Evolutionary conservation across 2,888 invertebrate species (phyloP).

Genomic region (Sturmia bella): DNA sequence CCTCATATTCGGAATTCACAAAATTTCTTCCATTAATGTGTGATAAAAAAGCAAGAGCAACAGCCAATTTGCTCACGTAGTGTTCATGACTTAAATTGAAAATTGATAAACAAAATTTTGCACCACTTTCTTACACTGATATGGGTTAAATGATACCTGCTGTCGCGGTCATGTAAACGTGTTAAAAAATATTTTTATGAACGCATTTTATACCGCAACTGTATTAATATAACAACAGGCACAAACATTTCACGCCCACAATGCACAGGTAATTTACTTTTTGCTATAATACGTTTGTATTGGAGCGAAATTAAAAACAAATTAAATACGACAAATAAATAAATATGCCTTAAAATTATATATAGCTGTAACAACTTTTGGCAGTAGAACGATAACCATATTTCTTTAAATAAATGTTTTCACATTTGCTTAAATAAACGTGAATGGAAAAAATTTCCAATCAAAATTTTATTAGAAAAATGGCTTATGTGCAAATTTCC

Average conservation of each 20-base stretch:
- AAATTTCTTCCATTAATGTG: no score
- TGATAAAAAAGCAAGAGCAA: no score
- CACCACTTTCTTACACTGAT: no score
- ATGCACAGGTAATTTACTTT: neutral
- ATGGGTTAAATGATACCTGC: neutral
- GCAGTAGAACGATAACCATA: conserved; percentile 9
- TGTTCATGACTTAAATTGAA: no score
- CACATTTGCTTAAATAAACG: no score
- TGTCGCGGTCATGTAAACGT: conserved; percentile 51
- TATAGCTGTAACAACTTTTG: conserved; percentile 20
- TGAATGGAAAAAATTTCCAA: neutral
- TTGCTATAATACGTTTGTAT: neutral
- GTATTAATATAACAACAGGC: conserved; percentile 26
- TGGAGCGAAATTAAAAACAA: neutral
- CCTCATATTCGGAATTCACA: no score
- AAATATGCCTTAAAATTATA: neutral
- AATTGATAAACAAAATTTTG: no score
- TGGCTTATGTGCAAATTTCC: no score
- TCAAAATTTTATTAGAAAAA: conserved; percentile 20
- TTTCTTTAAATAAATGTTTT: conserved; percentile 14
- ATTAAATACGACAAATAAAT: conserved; percentile 2
- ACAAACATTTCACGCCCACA: conserved; percentile 5
- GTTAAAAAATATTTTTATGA: conserved; percentile 35
- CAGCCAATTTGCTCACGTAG: no score
- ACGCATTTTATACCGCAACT: conserved; percentile 19